A percentile compares a stretch with the other conserved stretches of the same genome.
Conservation (phyloP, 2,113 vertebrate genomes). For the Hippocampus guttulatus region DNA sequence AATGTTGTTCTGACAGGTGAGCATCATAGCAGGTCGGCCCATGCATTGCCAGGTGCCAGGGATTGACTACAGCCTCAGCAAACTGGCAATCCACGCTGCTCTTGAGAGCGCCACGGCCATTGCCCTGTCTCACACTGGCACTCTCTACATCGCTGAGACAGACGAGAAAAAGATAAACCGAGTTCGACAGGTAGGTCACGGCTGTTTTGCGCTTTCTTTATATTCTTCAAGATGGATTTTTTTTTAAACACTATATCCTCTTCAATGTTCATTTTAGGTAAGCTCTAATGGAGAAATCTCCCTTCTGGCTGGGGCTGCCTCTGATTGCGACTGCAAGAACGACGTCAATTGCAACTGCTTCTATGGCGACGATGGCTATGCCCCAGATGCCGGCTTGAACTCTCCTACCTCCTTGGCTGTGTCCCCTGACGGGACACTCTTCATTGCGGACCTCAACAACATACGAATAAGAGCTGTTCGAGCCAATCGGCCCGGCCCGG, state of each 20-base stretch:
- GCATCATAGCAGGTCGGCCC: constrained; percentile 95
- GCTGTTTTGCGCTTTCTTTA: background rate
- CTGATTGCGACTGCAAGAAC: constrained; percentile 98
- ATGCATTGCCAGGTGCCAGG: constrained; percentile 99
- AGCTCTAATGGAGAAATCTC: constrained; percentile 97
- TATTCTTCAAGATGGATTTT: too few relatives aligned
- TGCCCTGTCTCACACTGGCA: constrained; percentile 90
- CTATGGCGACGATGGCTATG: constrained; percentile 93
- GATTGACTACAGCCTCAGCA: constrained; percentile 99
- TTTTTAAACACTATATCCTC: background rate
- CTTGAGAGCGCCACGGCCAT: constrained; percentile 96
- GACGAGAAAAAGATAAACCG: constrained; percentile 99
- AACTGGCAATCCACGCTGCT: constrained; percentile 94
- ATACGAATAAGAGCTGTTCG: constrained; percentile 93
- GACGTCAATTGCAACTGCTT: constrained; percentile 99
- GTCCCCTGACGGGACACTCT: constrained; percentile 92
- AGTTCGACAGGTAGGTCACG: constrained; percentile 67
- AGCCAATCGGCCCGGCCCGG: constrained; percentile 81
- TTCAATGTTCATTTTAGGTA: constrained; percentile 69
- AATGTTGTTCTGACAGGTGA: constrained; percentile 79
- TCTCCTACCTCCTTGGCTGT: constrained; percentile 92
- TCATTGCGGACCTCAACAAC: constrained; percentile 95
- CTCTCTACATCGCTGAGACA: constrained; percentile 96
- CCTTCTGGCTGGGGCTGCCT: constrained; percentile 88
- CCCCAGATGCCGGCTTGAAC: constrained; percentile 92